These are phyloP conservation scores for Saccostrea cuccullata DNA, from an alignment of 1,140 invertebrate species.

Conservation along the genomic window DNA sequence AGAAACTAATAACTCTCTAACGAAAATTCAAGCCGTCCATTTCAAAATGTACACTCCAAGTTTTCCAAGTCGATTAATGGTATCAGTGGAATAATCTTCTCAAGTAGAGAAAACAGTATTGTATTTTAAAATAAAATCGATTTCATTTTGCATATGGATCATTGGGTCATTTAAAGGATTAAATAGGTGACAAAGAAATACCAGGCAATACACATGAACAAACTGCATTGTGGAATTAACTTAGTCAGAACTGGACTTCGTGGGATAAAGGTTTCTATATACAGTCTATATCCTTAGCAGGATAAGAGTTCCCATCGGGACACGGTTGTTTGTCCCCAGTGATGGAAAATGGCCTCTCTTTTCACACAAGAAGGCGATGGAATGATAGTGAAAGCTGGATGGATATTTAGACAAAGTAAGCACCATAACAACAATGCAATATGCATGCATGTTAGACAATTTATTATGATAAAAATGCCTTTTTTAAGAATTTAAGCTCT, in stretches of 20 bases:
- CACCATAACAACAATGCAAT: no score
- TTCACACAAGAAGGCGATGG: conserved; percentile 52
- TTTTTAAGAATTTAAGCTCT: no score
- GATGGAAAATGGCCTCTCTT: conserved; percentile 49
- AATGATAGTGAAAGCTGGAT: conserved; percentile 60
- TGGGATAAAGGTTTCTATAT: background rate
- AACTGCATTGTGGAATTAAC: background rate
- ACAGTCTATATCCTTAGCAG: background rate
- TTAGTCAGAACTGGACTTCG: background rate
- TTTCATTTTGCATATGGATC: background rate
- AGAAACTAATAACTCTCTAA: no score
- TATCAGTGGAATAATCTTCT: background rate
- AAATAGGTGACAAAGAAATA: background rate
- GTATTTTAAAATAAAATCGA: conserved; percentile 13
- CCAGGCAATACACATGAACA: background rate
- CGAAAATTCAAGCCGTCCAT: no score
- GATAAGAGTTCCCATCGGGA: background rate
- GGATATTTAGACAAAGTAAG: conserved; percentile 59
- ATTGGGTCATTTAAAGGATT: conserved; percentile 33
- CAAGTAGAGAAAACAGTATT: background rate
- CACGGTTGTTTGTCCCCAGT: background rate
- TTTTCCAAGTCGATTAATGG: conserved; percentile 13
- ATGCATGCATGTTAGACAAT: no score
- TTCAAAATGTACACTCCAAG: no score
- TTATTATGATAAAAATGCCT: no score